phyloP scores from a whole-genome alignment of 2,113 vertebrate genomes.

The Phodopus roborovskii region DNA sequence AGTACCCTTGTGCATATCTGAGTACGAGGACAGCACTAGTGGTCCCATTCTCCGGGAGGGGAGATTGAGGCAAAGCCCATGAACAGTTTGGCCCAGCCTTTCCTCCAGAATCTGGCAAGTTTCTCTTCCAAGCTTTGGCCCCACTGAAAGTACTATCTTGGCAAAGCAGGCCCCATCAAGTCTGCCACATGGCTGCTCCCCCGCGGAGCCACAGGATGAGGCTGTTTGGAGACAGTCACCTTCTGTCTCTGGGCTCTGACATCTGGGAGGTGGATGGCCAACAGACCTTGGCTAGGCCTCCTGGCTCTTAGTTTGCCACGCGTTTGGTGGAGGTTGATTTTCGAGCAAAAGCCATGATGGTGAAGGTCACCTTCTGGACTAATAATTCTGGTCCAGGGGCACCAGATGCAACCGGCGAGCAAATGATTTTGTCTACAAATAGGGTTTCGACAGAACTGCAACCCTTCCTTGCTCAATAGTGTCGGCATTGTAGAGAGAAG shows the following conservation, averaged over 20 bases:
- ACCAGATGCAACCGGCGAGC: constrained; percentile 74
- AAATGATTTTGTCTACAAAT: constrained; percentile 67
- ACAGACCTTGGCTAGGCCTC: constrained; percentile 72
- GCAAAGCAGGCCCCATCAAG: constrained; percentile 63
- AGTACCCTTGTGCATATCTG: background rate
- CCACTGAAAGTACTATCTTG: constrained; percentile 41
- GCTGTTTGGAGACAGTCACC: constrained; percentile 77
- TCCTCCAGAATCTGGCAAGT: constrained; percentile 69
- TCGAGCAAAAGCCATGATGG: constrained; percentile 46
- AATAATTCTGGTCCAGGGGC: constrained; percentile 75
- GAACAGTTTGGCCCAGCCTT: constrained; percentile 40
- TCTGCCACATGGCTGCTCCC: constrained; percentile 79
- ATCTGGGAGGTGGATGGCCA: constrained; percentile 81
- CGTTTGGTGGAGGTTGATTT: constrained; percentile 72
- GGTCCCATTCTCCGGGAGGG: constrained; percentile 61
- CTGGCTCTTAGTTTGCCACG: constrained; percentile 67
- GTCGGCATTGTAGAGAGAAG: constrained; percentile 70
- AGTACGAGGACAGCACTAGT: background rate
- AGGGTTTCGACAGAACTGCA: constrained; percentile 67
- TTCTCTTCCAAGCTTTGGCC: constrained; percentile 64
- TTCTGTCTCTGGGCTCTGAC: constrained; percentile 81
- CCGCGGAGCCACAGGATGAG: constrained; percentile 67
- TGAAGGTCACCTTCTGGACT: constrained; percentile 78
- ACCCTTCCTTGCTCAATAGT: constrained; percentile 65
- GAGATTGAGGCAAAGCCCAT: constrained; percentile 41